Base-by-base conservation (phyloP, 2,888 invertebrate genomes). In the Galeopsomyia nigrocyanea region DNA sequence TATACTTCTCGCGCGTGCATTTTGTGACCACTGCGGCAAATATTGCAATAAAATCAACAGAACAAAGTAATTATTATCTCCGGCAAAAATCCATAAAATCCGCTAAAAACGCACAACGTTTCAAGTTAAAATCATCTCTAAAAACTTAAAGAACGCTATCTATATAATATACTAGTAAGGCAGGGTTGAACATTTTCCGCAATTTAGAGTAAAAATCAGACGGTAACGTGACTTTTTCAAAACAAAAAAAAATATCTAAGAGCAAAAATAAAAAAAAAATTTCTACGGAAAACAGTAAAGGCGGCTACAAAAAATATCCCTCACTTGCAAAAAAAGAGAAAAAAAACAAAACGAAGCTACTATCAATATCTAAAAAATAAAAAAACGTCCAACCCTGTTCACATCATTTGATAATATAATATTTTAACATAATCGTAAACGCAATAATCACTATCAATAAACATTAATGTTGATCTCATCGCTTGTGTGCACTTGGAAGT, bases 101-200 rank as follows among this genome's bases (percentile, higher is more conserved):
- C 55, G 67, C 71, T 72, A 69, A 67, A 67, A 73, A 73, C 73
- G 73, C 68, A 68, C 73, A 71, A 75, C 73, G 64, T 68, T 71
- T 49, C 73, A 62, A 73, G 72, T 70, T 76, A 74, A 78, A 75
- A 78, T 66, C 73, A 77, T 77, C 75, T 74, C 74, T 74, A 77
- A 75, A 73, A 77, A 78, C 76, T 73, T 74, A 77, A 78, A 76
- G 77, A 77, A 70, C 62, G 62, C 75, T 72, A 71, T 77, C 73
- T 77, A 75, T 77, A 68, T 75, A 70, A 73, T 73, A 70, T 73
- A 73, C 67, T 73, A 75, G 67, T 66, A 3, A 68, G 64, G 55
- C 39, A 63, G 68, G 57, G 61, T 55, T 67, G 68, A 57, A 26
- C 68, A 62, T 68, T 75, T 66, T 62, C 39, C 26, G 21, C 3